Evolutionary conservation across 1,140 invertebrate genomes (phyloP).

Genomic region (Aphaenogaster rudis): DNA sequence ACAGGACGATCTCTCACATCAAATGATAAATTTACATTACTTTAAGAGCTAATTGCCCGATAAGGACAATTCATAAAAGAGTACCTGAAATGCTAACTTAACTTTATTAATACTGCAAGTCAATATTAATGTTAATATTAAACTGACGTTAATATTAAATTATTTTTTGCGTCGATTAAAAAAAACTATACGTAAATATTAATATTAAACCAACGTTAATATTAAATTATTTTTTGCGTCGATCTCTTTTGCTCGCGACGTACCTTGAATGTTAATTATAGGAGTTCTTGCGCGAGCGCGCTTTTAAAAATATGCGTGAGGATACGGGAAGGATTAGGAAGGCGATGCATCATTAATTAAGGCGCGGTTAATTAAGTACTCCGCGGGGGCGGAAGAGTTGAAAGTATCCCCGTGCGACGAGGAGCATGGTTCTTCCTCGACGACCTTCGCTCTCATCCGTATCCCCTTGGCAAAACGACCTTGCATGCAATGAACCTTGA

Average conservation of each 20-base stretch:
- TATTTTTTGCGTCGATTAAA: neutral
- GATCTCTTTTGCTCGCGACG: neutral
- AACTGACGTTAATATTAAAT: neutral
- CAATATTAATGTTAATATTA: too few species aligned
- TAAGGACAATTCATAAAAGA: neutral
- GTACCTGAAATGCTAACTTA: neutral
- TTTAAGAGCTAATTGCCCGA: neutral
- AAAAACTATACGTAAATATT: neutral
- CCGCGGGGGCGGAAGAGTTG: constrained; percentile 42
- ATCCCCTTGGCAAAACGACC: constrained; percentile 51
- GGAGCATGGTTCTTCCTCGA: constrained; percentile 12
- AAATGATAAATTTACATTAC: neutral
- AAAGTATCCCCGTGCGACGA: constrained; percentile 30
- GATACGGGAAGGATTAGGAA: neutral
- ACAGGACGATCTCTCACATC: neutral
- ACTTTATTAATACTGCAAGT: neutral
- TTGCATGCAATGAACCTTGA: constrained; percentile 60
- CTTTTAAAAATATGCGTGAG: constrained; percentile 43
- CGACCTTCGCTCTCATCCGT: constrained; percentile 53
- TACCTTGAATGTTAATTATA: constrained; percentile 33
- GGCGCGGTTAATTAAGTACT: constrained; percentile 52
- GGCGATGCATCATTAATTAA: constrained; percentile 53
- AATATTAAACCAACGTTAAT: too few species aligned
- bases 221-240: neutral
- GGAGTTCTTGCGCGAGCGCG: neutral